Percentiles rank a stretch among this genome's conserved stretches.
Evolutionary conservation across 2,888 invertebrate species (phyloP).

Genomic region (Gymnocheta viridis): DNA sequence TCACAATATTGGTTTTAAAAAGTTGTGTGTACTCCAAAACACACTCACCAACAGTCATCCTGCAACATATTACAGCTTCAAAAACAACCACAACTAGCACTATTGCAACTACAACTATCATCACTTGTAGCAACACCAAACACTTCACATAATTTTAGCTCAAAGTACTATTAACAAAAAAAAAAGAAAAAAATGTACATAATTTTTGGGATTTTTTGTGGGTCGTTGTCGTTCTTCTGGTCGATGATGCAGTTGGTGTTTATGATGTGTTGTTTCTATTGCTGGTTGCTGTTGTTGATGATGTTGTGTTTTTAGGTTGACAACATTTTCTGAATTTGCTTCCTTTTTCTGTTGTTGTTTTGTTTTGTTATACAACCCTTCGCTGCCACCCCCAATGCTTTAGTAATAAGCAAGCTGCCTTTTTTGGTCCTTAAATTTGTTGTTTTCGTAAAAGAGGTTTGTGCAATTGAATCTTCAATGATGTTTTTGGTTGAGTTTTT

Average conservation of each 20-base stretch:
- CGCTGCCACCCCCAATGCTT: not conserved
- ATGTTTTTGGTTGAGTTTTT: slow-evolving; percentile 43
- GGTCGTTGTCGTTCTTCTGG: slow-evolving; percentile 19
- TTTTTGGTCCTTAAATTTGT: slow-evolving; percentile 10
- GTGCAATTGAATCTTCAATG: slow-evolving; percentile 54
- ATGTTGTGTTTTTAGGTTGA: slow-evolving; percentile 60
- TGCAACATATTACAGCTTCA: slow-evolving; percentile 21
- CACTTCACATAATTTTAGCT: slow-evolving; percentile 69
- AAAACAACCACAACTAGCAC: slow-evolving; percentile 46
- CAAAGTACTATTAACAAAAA: slow-evolving; percentile 56
- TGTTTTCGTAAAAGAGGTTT: not conserved
- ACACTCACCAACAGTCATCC: slow-evolving; percentile 11
- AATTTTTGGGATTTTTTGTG: slow-evolving; percentile 69
- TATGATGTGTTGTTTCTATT: slow-evolving; percentile 47
- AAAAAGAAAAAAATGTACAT: slow-evolving; percentile 49
- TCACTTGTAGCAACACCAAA: slow-evolving; percentile 61
- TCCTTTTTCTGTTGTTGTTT: not conserved
- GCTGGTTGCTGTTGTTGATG: slow-evolving; percentile 46
- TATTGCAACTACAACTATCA: slow-evolving; percentile 51
- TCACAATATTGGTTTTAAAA: slow-evolving; percentile 54
- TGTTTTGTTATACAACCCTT: not conserved
- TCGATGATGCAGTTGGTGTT: slow-evolving; percentile 44
- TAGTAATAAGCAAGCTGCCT: not conserved
- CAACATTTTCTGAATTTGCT: slow-evolving; percentile 64
- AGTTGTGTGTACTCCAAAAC: slow-evolving; percentile 27